Conservation (phyloP, 2,888 invertebrate genomes). For the Rhagonycha fulva region DNA sequence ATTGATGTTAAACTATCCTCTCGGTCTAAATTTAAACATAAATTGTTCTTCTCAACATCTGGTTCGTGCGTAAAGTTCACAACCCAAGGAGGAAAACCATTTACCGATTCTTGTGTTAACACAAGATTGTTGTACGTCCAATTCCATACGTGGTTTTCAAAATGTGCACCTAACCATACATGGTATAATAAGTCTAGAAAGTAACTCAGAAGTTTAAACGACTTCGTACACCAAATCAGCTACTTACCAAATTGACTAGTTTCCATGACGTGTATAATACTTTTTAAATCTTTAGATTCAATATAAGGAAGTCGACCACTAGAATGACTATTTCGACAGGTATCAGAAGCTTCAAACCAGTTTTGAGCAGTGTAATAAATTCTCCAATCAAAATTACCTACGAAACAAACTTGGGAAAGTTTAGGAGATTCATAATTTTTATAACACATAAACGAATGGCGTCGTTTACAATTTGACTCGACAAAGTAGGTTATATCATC, state of each 20-base stretch:
- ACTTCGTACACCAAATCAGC: background rate
- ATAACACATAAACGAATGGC: background rate
- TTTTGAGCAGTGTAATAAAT: background rate
- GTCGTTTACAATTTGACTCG: background rate
- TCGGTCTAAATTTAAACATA: conserved; percentile 3
- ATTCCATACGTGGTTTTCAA: background rate
- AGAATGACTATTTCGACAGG: background rate
- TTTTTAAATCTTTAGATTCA: background rate
- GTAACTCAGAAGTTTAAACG: background rate
- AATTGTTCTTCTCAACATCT: background rate
- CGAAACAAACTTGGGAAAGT: background rate
- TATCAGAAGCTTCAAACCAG: background rate
- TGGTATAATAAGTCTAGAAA: background rate
- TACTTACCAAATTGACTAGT: background rate
- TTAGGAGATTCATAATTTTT: background rate
- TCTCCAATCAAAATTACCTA: conserved; percentile 1
- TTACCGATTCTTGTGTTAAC: background rate
- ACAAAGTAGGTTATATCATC: conserved; percentile 2
- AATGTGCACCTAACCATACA: conserved; percentile 4
- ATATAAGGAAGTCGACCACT: conserved; percentile 6
- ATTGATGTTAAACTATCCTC: background rate
- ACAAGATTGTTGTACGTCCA: background rate
- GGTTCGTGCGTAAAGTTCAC: background rate
- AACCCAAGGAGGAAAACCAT: conserved; percentile 8
- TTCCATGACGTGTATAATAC: conserved; percentile 5